Evolutionary conservation across 2,113 vertebrate genomes (phyloP).

Genomic region (Limnothrissa miodon): DNA sequence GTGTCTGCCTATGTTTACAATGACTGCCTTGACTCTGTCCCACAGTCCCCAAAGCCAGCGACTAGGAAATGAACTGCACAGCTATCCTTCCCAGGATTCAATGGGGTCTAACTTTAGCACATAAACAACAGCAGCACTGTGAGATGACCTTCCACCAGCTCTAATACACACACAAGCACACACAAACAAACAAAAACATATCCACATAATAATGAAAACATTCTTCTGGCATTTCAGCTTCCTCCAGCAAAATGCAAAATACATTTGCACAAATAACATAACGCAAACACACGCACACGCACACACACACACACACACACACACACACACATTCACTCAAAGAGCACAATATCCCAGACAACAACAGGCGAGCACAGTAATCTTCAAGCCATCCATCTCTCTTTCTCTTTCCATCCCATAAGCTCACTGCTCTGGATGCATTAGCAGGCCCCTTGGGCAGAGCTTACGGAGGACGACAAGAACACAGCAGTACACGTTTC

Average conservation of each 20-base stretch:
- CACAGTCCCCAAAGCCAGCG: constrained; percentile 41
- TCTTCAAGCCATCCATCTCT: background rate
- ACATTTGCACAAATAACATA: background rate
- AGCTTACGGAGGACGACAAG: background rate
- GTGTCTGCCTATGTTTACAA: constrained; percentile 18
- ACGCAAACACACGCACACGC: background rate
- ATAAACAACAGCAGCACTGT: constrained; percentile 20
- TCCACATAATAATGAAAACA: constrained; percentile 14
- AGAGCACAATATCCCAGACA: background rate
- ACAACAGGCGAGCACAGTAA: background rate
- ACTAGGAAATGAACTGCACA: constrained; percentile 41
- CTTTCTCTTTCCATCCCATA: background rate
- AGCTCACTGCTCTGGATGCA: background rate
- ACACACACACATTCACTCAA: background rate
- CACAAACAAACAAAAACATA: constrained; percentile 46
- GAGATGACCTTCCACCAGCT: background rate
- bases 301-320: background rate
- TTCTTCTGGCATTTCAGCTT: constrained; percentile 13
- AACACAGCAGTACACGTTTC: background rate
- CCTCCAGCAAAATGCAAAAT: background rate
- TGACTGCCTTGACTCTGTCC: constrained; percentile 42
- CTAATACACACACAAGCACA: constrained; percentile 23
- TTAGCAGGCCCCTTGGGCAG: background rate
- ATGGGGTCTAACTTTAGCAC: constrained; percentile 28
- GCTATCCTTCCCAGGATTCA: constrained; percentile 49